Base-by-base conservation (phyloP, 2,888 invertebrate species). In the Hirudinaria manillensis region DNA sequence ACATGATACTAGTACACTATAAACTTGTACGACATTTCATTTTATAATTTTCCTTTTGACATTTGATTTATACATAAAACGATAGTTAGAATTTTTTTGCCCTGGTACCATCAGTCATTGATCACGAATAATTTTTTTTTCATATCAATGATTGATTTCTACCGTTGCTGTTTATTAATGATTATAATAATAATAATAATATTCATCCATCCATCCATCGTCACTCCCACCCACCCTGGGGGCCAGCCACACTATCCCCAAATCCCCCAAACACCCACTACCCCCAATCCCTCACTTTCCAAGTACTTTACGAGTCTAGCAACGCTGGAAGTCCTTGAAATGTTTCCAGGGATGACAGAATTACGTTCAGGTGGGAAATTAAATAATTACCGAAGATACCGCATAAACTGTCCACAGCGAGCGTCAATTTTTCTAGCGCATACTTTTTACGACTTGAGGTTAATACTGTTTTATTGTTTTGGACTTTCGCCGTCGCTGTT, bases 321-420 rank as follows among this genome's bases (percentile, higher is more conserved):
- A 24, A 61, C 29, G 13, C 61, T 29, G 61, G 29, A 10, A 21
- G 61, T 2, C 24, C 24, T 10, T 61, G 61, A 27, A 24, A 61
- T 29, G 29, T 16, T 19, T 29, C 61, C 3, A 29, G 7, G 24
- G 19, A 27, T 29, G 24, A 29, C 61, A 27, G 24, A 61, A 29
- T 61, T 16, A 61, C 19, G 61, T 27, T 29, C 61, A 29, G 61
- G 29, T 16, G 61, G 61, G 61, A 29, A 61, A 61, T 27, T 61
- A 61, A 61, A 61, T 27, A 61, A 61, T 61, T 61, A 61, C 61
- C 61, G 61, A 61, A 61, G 61, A 61, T 61, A 61, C 24, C 19
- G 61, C 24, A 29, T 61, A 61, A 61, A 61, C n/a, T 29, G 61
- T 29, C 13, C 61, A n/a, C 7, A 1, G 29, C 24, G 29, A 61